Evolutionary conservation across 2,113 vertebrate genomes (phyloP).

Genomic region (Actenoides lindsayi): DNA sequence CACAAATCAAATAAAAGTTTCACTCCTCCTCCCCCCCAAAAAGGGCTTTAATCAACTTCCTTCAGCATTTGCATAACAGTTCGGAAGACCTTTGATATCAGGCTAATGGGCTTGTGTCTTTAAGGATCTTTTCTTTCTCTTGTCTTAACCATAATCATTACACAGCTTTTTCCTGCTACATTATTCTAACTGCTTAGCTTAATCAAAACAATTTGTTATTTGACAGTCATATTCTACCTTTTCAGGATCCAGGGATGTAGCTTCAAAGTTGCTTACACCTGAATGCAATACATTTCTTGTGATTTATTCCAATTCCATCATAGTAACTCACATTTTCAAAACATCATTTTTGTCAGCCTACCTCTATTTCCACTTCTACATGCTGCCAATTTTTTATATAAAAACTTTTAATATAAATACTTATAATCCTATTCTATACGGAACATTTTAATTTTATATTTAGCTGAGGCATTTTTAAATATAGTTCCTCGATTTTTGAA

Average conservation of each 20-base stretch:
- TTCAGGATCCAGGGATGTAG: not conserved
- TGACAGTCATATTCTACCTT: not conserved
- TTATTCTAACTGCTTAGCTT: not conserved
- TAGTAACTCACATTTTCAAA: not conserved
- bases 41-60: not conserved
- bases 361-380: not conserved
- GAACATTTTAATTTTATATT: not conserved
- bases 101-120: accelerated
- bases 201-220: not conserved
- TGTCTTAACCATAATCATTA: not conserved
- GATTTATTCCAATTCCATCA: not conserved
- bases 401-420: not conserved
- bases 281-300: not conserved
- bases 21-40: accelerated
- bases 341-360: not conserved
- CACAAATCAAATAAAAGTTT: not conserved
- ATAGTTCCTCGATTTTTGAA: not conserved
- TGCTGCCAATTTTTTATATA: not conserved
- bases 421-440: not conserved
- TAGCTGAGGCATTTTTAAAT: not conserved
- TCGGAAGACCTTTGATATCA: not conserved
- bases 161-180: not conserved
- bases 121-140: not conserved
- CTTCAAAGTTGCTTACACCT: not conserved
- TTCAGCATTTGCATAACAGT: not conserved